These are phyloP conservation scores for Elaeidobius kamerunicus DNA, from an alignment of 2,888 invertebrate species.

Conservation along the genomic window DNA sequence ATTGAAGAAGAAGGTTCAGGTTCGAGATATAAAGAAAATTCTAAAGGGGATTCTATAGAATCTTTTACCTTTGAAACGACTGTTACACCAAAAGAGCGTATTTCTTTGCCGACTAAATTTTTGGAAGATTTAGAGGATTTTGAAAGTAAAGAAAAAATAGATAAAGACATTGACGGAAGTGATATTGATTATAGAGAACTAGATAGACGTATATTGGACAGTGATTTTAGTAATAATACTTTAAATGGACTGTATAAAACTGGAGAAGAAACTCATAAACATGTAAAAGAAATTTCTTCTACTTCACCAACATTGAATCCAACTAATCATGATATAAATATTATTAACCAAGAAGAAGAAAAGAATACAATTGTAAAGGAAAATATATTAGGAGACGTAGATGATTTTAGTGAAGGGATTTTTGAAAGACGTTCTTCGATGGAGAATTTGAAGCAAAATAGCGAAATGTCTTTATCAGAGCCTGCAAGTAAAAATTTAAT, in stretches of 20 bases:
- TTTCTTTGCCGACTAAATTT: no score
- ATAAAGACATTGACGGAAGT: not conserved
- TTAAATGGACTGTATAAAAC: no score
- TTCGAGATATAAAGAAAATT: no score
- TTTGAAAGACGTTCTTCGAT: conserved; percentile 14
- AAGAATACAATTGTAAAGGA: conserved; percentile 13
- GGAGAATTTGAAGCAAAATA: conserved; percentile 9
- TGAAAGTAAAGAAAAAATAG: not conserved
- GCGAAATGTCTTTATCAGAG: not conserved
- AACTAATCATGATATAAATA: not conserved
- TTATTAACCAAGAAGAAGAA: conserved; percentile 4
- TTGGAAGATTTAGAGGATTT: no score
- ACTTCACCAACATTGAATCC: no score
- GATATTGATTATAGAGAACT: conserved; percentile 46
- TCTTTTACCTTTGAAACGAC: no score
- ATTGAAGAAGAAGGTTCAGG: no score
- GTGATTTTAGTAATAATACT: not conserved
- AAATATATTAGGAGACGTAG: not conserved
- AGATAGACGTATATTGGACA: conserved; percentile 3
- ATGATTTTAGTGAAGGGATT: conserved; percentile 7
- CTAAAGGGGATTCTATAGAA: no score
- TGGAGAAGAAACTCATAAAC: no score
- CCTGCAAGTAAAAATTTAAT: conserved; percentile 17
- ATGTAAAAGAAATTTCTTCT: no score
- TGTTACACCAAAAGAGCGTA: no score